Evolutionary conservation across 2,797 vertebrate species (phyloP), one percentile per base, ranked within the genome.

Genomic region (Acomys russatus): DNA sequence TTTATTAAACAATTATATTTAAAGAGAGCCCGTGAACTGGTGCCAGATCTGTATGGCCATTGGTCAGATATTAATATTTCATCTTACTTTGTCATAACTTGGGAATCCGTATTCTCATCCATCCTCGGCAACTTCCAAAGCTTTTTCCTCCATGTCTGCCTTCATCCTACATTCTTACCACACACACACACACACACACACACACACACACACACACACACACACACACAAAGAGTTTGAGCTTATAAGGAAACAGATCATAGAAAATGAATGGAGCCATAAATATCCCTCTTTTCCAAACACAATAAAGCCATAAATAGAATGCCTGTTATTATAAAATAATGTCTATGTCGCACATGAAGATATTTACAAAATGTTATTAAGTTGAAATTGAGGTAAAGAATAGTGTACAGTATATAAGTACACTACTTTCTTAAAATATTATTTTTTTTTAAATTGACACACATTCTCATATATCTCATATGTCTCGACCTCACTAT

Each of bases 251-350:
- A 23, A 94, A 59, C 35, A 87, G 73, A 63, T 51, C 38, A 82
- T 77, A 71, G 3, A 90, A 94, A 92, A 78, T 73, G 18, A 84
- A 77, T 23, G 15, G 35, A 66, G 63, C 10, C 10, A 10, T 38
- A 84, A 33, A 90, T 59, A 71, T 25, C 56, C 59, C 82, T 87
- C 63, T 84, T 66, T 91, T 70, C 2, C 9, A 51, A 44, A 23
- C 78, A 63, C 2, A 38, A 63, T 79, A 51, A 18, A 95, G 20
- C 6, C 6, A 35, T 44, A 9, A 56, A 25, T 54, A 11, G 49
- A 83, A 83, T 59, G 66, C 61, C 70, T 44, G 9, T 64, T 92
- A 82, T 90, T 82, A 71, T 23, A 90, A 85, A 86, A 89, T 35
- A 76, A 86, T 94, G 63, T 94, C 70, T 92, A 64, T 77, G 64